Conservation (phyloP, 2,113 vertebrate species). For the Tylochromis polylepis region DNA sequence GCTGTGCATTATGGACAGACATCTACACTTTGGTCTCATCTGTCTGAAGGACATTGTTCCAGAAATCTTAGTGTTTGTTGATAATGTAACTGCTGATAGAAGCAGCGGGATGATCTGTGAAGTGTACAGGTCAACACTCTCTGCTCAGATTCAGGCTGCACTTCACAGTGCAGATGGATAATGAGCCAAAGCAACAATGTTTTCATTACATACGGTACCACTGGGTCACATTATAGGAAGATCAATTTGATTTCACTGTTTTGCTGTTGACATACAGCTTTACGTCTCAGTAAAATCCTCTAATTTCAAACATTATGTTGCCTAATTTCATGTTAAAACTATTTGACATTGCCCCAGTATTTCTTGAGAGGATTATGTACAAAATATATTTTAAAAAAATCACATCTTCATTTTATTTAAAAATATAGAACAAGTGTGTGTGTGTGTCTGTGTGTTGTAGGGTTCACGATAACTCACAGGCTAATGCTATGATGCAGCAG, state of each 20-base stretch:
- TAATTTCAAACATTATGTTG: not conserved
- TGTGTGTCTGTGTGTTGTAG: conserved; percentile 12
- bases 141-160: not conserved
- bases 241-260: not conserved
- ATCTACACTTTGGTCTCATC: not conserved
- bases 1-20: not conserved
- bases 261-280: not conserved
- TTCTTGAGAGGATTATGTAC: not conserved
- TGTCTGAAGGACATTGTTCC: not conserved
- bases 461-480: conserved; percentile 66
- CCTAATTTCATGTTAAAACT: not conserved
- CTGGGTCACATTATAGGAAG: not conserved
- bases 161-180: not conserved
- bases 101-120: not conserved
- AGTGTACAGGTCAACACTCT: not conserved
- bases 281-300: not conserved
- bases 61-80: not conserved
- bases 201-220: no score
- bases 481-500: conserved; percentile 72
- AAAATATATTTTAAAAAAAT: not conserved
- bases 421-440: not conserved
- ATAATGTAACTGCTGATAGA: not conserved
- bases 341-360: not conserved
- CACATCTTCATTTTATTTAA: not conserved
- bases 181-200: not conserved